Conservation (phyloP, 2,797 vertebrate genomes). For the Oreonectes daqikongensis region DNA sequence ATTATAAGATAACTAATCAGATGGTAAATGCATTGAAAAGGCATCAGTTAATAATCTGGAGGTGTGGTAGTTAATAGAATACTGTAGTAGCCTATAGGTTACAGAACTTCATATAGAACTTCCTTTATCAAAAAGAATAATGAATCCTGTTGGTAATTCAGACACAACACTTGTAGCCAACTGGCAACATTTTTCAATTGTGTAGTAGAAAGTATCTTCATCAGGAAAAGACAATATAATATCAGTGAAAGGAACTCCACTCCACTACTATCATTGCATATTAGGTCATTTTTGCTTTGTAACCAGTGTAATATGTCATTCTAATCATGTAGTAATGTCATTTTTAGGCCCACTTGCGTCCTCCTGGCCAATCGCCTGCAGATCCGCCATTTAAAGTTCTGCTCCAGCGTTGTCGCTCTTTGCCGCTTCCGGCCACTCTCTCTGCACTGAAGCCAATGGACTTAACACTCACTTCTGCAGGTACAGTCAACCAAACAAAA, state of each 20-base stretch:
- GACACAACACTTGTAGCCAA: too few relatives aligned
- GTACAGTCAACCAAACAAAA: slow-evolving; percentile 57
- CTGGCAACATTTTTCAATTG: too few relatives aligned
- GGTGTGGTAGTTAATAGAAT: too few relatives aligned
- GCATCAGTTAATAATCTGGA: too few relatives aligned
- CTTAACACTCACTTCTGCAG: slow-evolving; percentile 74
- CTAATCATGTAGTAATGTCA: slow-evolving; percentile 66
- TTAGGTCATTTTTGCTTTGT: neutral
- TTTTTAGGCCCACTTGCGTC: slow-evolving; percentile 80
- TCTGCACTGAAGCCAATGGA: slow-evolving; percentile 74
- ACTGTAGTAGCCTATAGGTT: too few relatives aligned
- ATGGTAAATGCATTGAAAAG: too few relatives aligned
- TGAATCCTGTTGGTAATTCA: too few relatives aligned
- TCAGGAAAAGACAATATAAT: too few relatives aligned
- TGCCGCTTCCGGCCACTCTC: slow-evolving; percentile 81
- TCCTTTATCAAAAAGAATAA: too few relatives aligned
- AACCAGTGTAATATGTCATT: neutral
- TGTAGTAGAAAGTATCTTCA: too few relatives aligned
- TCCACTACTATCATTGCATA: slow-evolving; percentile 34
- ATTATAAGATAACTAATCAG: too few relatives aligned
- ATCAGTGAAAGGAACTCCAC: neutral
- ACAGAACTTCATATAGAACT: too few relatives aligned
- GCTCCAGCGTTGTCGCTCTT: slow-evolving; percentile 84
- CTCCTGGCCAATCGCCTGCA: slow-evolving; percentile 76
- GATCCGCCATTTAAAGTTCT: slow-evolving; percentile 81